phyloP scores from a whole-genome alignment of 2,888 invertebrate genomes.

The Platyscelio sp. region DNA sequence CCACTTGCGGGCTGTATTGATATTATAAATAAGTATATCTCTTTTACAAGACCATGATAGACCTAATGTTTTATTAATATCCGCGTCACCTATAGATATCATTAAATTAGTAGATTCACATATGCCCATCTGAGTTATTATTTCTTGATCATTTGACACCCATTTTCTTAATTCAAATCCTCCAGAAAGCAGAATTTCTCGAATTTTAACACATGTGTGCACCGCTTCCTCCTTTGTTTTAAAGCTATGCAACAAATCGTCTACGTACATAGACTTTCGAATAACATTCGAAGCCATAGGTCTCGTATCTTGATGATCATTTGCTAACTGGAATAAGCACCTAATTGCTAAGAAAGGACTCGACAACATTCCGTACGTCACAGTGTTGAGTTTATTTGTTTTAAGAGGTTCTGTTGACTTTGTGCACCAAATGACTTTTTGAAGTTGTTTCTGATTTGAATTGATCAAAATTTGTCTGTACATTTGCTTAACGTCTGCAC shows the following conservation, averaged over 20 bases:
- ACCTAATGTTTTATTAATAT: no score
- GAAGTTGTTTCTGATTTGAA: constrained; percentile 61
- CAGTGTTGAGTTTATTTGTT: constrained; percentile 62
- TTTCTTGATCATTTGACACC: constrained; percentile 33
- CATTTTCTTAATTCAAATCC: constrained; percentile 71
- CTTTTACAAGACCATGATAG: no score
- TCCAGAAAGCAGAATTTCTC: constrained; percentile 33
- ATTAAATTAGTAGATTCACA: no score
- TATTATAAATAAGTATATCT: no score
- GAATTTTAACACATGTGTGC: constrained; percentile 41
- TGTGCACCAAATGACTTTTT: constrained; percentile 22
- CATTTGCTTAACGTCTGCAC: constrained; percentile 76
- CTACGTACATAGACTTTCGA: constrained; percentile 72
- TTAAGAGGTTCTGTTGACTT: not conserved
- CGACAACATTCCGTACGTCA: constrained; percentile 73
- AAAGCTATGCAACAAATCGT: constrained; percentile 73
- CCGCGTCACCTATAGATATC: no score
- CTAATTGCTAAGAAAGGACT: constrained; percentile 72
- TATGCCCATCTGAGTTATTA: not conserved
- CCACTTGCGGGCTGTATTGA: no score
- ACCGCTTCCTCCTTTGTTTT: constrained; percentile 61
- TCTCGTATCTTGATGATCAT: not conserved
- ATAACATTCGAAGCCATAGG: constrained; percentile 7
- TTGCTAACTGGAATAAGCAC: constrained; percentile 53
- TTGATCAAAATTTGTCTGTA: constrained; percentile 66